phyloP scores from a whole-genome alignment of 2,888 invertebrate species.

The Athripsodes cinereus region DNA sequence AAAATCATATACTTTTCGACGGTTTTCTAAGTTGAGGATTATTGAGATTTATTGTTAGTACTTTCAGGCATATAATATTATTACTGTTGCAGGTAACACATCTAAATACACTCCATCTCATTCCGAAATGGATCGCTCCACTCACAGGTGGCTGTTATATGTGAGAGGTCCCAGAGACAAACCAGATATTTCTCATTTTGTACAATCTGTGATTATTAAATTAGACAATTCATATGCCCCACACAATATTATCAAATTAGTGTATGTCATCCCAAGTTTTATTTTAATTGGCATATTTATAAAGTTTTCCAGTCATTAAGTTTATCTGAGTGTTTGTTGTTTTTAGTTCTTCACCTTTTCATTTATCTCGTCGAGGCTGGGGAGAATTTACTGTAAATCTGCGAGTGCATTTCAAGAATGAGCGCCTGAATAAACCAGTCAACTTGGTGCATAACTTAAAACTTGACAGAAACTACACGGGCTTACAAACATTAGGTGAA shows the following conservation, averaged over 20 bases:
- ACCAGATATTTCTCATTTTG: slow-evolving; percentile 55
- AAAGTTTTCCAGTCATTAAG: background rate
- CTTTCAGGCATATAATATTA: too few relatives aligned
- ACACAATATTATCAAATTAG: slow-evolving; percentile 74
- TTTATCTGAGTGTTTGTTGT: slow-evolving; percentile 15
- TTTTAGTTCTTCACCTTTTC: slow-evolving; percentile 70
- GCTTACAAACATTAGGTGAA: slow-evolving; percentile 75
- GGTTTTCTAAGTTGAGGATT: too few relatives aligned
- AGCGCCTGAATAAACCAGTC: slow-evolving; percentile 68
- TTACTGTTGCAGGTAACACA: slow-evolving; percentile 57
- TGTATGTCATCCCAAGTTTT: slow-evolving; percentile 46
- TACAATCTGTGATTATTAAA: slow-evolving; percentile 70
- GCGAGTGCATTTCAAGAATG: slow-evolving; percentile 69
- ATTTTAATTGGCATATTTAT: too few relatives aligned
- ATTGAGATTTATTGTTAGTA: too few relatives aligned
- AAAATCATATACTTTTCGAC: too few relatives aligned
- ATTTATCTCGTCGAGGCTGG: slow-evolving; percentile 82
- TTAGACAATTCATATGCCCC: slow-evolving; percentile 84
- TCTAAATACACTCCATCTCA: slow-evolving; percentile 75
- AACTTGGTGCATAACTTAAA: slow-evolving; percentile 74
- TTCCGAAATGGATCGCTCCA: slow-evolving; percentile 61
- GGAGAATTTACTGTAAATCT: slow-evolving; percentile 84
- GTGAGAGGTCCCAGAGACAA: slow-evolving; percentile 62
- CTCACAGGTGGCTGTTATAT: slow-evolving; percentile 89
- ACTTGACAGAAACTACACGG: slow-evolving; percentile 75